These are phyloP conservation scores for Antennarius maculatus DNA, from an alignment of 2,797 vertebrate species.

Conservation along the genomic window DNA sequence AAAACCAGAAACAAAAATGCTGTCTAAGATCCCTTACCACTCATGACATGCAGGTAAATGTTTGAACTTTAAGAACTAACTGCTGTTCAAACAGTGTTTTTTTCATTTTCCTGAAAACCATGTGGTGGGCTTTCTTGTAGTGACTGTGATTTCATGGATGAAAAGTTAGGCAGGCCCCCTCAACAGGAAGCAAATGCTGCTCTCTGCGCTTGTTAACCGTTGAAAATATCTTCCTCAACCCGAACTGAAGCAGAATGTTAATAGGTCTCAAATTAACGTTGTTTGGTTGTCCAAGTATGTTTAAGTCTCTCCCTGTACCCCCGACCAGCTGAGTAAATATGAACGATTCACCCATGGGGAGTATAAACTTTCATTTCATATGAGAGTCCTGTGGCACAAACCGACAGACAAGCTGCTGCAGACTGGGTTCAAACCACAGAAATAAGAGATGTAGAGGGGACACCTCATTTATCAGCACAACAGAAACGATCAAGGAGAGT, in stretches of 20 bases:
- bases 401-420: conserved; percentile 48
- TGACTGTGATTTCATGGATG: conserved; percentile 63
- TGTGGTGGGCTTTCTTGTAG: conserved; percentile 5
- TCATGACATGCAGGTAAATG: conserved; percentile 47
- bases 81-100: conserved; percentile 18
- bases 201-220: conserved; percentile 52
- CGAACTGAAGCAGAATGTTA: conserved; percentile 71
- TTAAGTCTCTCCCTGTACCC: conserved; percentile 56
- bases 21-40: conserved; percentile 29
- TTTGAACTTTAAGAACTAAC: conserved; percentile 38
- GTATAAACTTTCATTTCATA: conserved; percentile 76
- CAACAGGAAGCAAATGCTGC: conserved; percentile 66
- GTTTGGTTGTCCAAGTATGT: conserved; percentile 78
- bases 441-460: conserved; percentile 47
- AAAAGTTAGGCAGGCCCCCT: conserved; percentile 34
- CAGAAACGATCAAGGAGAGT: conserved; percentile 40
- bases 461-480: conserved; percentile 55
- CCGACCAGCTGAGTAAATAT: conserved; percentile 83
- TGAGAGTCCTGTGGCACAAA: conserved; percentile 53
- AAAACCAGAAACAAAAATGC: conserved; percentile 12
- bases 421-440: conserved; percentile 58
- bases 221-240: conserved; percentile 68
- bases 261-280: conserved; percentile 79
- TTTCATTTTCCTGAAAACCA: conserved; percentile 15
- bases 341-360: conserved; percentile 75